Base-by-base conservation (phyloP, 2,888 invertebrate species). In the Carabus problematicus region DNA sequence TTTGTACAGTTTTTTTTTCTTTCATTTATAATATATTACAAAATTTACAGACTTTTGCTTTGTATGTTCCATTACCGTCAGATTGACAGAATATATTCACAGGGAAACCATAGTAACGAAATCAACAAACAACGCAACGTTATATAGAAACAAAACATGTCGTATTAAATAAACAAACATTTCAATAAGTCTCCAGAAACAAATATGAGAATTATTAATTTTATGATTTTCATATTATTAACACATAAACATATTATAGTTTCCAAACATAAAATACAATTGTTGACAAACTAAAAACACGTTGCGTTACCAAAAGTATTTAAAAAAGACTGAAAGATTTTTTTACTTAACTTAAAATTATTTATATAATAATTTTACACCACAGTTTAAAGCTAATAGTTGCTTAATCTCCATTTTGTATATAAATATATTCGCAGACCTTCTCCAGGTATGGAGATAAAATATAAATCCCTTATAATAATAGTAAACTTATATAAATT, bases 1-100 rank as follows among this genome's bases (percentile, higher is more conserved):
- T 68, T 60, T 68, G 59, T 67, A 67, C 59, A 67, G n/a, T n/a
- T n/a, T 52, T 52, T 52, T 52, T 16, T 9, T 52, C 16, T 52
- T 11, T 18, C 18, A 3, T 49, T 16, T 49, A 11, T 18, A 49
- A 16, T 49, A 52, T 52, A 52, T 52, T 18, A 52, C 52, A 52
- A 52, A 67, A 68, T 68, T 60, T 68, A 68, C 68, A 68, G 54
- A 60, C 54, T 59, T 49, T 16, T 52, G 16, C 16, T 59, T 43
- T 14, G 45, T 61, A 49, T 62, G 62, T 49, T 62, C 47, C 62
- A 49, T 62, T 62, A 49, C 47, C 11, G 41, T 12, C 14, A 41
- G 58, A 42, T 60, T 60, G 43, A 60, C 29, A 61, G 49, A 47
- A 61, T 47, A 49, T 9, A 39, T 39, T 49, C 29, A 47, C 47